Evolutionary conservation across 2,888 invertebrate species (phyloP).

Genomic region (Diarsia rubi): DNA sequence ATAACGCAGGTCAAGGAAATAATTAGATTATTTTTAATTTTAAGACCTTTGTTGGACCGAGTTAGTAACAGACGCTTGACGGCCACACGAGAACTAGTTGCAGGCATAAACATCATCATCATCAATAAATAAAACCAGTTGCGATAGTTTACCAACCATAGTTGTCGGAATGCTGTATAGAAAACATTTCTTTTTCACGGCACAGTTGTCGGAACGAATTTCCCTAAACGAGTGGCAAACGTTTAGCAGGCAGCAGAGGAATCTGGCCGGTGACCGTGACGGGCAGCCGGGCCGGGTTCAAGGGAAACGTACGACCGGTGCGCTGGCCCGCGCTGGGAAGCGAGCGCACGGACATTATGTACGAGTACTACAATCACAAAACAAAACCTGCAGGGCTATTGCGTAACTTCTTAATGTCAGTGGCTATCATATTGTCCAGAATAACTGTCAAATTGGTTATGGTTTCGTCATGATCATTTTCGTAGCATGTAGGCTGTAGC

Average conservation of each 20-base stretch:
- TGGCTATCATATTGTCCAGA: too few relatives aligned
- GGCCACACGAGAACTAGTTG: neutral
- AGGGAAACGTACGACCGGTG: conserved; percentile 60
- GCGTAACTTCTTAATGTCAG: too few relatives aligned
- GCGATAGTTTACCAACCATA: conserved; percentile 30
- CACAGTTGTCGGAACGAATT: conserved; percentile 53
- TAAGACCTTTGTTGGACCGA: too few relatives aligned
- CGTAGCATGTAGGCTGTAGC: too few relatives aligned
- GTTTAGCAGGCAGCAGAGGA: conserved; percentile 55
- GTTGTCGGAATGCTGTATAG: conserved; percentile 64
- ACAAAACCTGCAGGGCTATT: too few relatives aligned
- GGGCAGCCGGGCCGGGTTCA: conserved; percentile 57
- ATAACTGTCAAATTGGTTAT: too few relatives aligned
- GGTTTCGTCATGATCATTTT: too few relatives aligned
- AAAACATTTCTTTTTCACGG: conserved; percentile 59
- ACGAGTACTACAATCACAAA: neutral
- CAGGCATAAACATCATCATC: neutral
- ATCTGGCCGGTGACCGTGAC: conserved; percentile 68
- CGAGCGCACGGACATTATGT: neutral
- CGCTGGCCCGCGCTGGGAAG: conserved; percentile 19
- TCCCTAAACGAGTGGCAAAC: conserved; percentile 61
- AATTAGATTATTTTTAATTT: conserved; percentile 13
- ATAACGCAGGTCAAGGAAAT: neutral
- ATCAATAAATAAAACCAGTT: conserved; percentile 13
- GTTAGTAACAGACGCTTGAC: neutral